phyloP scores from a whole-genome alignment of 2,113 vertebrate species.

The Furnarius figulus region DNA sequence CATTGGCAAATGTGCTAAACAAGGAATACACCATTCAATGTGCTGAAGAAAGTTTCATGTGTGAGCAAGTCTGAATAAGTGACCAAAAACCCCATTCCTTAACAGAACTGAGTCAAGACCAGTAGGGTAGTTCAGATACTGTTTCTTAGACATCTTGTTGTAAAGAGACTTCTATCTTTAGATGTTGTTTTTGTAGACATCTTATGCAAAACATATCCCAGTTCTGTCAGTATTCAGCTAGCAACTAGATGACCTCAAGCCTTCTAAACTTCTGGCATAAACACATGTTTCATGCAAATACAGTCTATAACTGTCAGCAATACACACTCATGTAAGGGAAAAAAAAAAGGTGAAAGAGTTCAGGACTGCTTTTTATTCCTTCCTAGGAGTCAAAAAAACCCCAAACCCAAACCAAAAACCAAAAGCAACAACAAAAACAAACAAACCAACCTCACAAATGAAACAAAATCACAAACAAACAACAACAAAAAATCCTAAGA shows the following conservation, averaged over 20 bases:
- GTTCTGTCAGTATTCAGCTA: not conserved
- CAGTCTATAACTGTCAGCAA: not conserved
- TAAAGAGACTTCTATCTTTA: not conserved
- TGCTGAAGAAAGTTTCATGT: not conserved
- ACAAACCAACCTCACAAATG: no score
- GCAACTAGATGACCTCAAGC: not conserved
- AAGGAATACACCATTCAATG: not conserved
- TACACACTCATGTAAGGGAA: accelerated
- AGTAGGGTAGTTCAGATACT: not conserved
- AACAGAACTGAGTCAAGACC: not conserved
- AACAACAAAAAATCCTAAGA: no score
- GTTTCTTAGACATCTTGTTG: not conserved
- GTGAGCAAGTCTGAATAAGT: not conserved
- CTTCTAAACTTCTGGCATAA: not conserved
- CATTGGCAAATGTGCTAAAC: not conserved
- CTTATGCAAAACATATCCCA: not conserved
- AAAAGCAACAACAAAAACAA: no score
- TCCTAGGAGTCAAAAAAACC: not conserved
- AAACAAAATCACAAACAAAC: no score
- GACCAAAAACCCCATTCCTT: not conserved
- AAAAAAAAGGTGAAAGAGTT: not conserved
- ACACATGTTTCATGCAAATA: not conserved
- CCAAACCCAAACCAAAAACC: no score
- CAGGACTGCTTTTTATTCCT: not conserved
- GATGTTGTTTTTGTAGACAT: not conserved